Evolutionary conservation across 1,140 invertebrate species (phyloP).

Genomic region (Eufriesea mexicana): DNA sequence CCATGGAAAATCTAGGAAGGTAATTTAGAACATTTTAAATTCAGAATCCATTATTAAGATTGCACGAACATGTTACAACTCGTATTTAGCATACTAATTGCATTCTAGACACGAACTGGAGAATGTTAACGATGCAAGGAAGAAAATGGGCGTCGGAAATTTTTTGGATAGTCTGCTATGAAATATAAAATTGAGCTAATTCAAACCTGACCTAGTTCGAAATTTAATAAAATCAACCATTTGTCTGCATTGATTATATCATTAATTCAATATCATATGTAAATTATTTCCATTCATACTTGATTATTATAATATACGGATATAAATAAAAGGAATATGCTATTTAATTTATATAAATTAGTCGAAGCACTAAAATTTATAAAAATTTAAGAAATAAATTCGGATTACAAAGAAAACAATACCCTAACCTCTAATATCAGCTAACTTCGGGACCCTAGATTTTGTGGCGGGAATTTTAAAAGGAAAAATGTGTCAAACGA

Average conservation of each 20-base stretch:
- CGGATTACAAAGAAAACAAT: too few relatives aligned
- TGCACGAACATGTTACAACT: not conserved
- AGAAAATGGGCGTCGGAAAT: not conserved
- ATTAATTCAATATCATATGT: too few relatives aligned
- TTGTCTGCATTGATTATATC: not conserved
- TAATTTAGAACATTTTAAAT: not conserved
- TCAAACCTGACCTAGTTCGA: not conserved
- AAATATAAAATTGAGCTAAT: not conserved
- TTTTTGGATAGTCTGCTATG: not conserved
- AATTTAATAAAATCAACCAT: not conserved
- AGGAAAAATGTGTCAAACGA: too few relatives aligned
- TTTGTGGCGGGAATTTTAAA: too few relatives aligned
- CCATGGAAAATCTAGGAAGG: not conserved
- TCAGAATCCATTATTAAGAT: not conserved
- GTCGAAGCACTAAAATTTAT: too few relatives aligned
- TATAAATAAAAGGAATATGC: too few relatives aligned
- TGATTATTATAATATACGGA: too few relatives aligned
- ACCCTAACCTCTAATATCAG: too few relatives aligned
- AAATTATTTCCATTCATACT: too few relatives aligned
- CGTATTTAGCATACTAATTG: constrained; percentile 13
- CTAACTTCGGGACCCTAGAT: too few relatives aligned
- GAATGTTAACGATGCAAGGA: not conserved
- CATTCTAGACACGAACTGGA: constrained; percentile 3
- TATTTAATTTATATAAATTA: too few relatives aligned
- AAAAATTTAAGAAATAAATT: too few relatives aligned